Evolutionary conservation across 2,797 vertebrate genomes (phyloP), one percentile per base, ranked within the genome.

Genomic region (Ctenosaura bakeri): DNA sequence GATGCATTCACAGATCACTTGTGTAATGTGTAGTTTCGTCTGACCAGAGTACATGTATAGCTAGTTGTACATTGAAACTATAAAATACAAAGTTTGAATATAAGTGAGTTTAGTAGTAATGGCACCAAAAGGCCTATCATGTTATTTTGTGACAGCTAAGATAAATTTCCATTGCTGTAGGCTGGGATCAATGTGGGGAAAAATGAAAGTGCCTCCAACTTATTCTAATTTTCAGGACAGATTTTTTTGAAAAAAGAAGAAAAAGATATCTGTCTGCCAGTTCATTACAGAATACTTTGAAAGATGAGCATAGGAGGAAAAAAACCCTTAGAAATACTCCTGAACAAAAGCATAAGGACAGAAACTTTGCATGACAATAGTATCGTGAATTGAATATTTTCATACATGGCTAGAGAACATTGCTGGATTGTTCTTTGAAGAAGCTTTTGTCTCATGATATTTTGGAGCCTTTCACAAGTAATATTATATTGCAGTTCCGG

Each of bases 151-250:
- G 88, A 85, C 1, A 0, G 89, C 90, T 89, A 89, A 85, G 87
- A 93, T 89, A 90, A 86, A 93, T 2, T 0, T 79, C 93, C 90
- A 46, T 88, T 95, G 94, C 92, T 93, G 88, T 3, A 13, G 6
- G 0, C 73, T 86, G 12, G 83, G 92, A n/a, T 69, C 29, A 69
- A 4, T 32, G 91, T 87, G 86, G 16, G 92, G 93, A 94, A 78
- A 93, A 90, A 96, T 95, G 79, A 96, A 95, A 96, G 90, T 69
- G 62, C 66, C 88, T 90, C 59, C 86, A 24, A 90, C 93, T 93
- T 42, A 14, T 90, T 86, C 16, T 76, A 62, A 82, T 81, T 86
- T 96, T 93, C 90, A 88, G 92, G 92, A 90, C 80, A 93, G 80
- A 92, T 78, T 88, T 91, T 93, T 92, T 94, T 88, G 71, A 92